Percentiles rank a stretch among this genome's conserved stretches.
phyloP scores from a whole-genome alignment of 30 jellyfish, hydroid and myxozoan genomes.

The Phacellophora camtschatica region DNA sequence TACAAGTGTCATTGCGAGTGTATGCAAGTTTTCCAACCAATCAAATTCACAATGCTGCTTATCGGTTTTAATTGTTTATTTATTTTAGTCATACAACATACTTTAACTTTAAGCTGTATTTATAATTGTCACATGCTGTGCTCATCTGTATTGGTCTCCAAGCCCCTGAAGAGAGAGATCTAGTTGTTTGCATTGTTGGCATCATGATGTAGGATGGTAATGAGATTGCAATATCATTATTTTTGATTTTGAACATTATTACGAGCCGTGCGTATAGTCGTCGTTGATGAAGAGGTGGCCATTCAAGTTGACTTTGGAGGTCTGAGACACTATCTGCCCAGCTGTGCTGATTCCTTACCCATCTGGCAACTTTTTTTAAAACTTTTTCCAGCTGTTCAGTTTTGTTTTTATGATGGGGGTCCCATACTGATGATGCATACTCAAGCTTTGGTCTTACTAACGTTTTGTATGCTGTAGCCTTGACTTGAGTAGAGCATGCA shows the following conservation, averaged over 20 bases:
- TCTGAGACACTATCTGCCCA: neutral
- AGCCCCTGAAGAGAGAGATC: too few species aligned
- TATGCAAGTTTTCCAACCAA: too few species aligned
- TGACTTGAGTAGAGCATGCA: constrained; percentile 25
- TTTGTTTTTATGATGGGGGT: neutral
- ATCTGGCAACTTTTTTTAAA: neutral
- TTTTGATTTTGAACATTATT: neutral
- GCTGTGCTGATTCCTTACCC: neutral
- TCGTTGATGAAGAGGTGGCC: neutral
- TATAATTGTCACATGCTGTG: too few species aligned
- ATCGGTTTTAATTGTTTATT: too few species aligned
- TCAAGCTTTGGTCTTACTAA: constrained; percentile 18
- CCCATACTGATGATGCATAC: constrained; percentile 31
- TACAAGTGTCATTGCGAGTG: too few species aligned
- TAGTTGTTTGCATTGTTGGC: too few species aligned
- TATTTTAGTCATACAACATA: too few species aligned
- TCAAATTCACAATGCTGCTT: too few species aligned
- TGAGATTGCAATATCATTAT: too few species aligned
- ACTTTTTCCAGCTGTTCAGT: neutral
- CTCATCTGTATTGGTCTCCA: too few species aligned
- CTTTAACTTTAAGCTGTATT: too few species aligned
- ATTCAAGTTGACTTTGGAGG: neutral
- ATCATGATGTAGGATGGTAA: too few species aligned
- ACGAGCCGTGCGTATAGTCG: neutral
- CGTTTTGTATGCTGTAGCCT: constrained; percentile 29